Evolutionary conservation across 2,888 invertebrate genomes (phyloP), one percentile per base, ranked within the genome.

Genomic region (Phyllotreta striolata): DNA sequence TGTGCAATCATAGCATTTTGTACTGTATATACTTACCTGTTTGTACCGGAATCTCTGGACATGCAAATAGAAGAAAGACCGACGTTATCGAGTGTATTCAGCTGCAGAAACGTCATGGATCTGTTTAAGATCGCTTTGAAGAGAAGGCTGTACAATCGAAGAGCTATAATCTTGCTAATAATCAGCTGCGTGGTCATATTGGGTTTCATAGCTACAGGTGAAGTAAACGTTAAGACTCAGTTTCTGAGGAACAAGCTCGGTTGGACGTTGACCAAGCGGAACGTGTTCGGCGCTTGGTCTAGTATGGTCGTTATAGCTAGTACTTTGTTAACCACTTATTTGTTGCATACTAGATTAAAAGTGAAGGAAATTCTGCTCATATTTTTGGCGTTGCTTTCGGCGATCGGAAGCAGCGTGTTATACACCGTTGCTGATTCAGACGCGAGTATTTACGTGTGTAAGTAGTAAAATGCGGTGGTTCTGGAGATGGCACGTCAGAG

Each of bases 221-320:
- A 58, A 4, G 9, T 12, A 3, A 58, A 49, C 12, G 49, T 40
- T 9, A 58, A 49, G 35, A 58, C 58, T 13, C 34, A 40, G 34
- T 58, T 39, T 58, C 34, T 58, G 13, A 24, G 58, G 34, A 49
- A 35, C 9, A 39, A 39, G 14, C 13, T 58, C 2, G 40, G 9
- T 6, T 58, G 58, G 58, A 47, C 58, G 14, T 40, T 49, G 12
- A 49, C 58, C 2, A 12, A 40, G 9, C 38, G 35, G 34, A 58
- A 49, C 40, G 6, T 39, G 0, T 58, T 58, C 9, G 47, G 7
- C 3, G 40, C 24, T 10, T 58, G 58, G 58, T 49, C 49, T 3
- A 58, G 49, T 39, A 12, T 58, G 1, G 35, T 58, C 5, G 13
- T 4, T 34, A 40, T 58, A 8, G 10, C 40, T 34, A 5, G 14